phyloP scores from a whole-genome alignment of 2,888 invertebrate genomes.

The Ochropleura plecta region DNA sequence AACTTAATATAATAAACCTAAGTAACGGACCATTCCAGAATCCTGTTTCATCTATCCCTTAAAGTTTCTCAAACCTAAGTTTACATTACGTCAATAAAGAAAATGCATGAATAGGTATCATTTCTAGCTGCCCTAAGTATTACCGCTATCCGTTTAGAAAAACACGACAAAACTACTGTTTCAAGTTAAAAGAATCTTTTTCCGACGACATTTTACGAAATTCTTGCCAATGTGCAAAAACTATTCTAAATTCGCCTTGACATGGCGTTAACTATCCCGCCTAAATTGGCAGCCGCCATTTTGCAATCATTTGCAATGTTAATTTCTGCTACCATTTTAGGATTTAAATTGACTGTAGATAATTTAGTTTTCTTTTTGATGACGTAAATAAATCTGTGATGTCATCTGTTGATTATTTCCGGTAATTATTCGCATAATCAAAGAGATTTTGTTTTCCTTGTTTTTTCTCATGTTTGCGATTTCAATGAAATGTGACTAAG shows the following conservation, averaged over 20 bases:
- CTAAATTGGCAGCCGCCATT: slow-evolving; percentile 54
- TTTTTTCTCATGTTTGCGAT: slow-evolving; percentile 20
- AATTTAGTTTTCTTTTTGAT: slow-evolving; percentile 44
- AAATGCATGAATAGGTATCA: slow-evolving; percentile 9
- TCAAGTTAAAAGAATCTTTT: slow-evolving; percentile 45
- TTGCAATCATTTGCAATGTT: slow-evolving; percentile 64
- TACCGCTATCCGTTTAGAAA: slow-evolving; percentile 50
- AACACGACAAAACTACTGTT: slow-evolving; percentile 39
- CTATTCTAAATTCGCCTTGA: slow-evolving; percentile 67
- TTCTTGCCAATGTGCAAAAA: slow-evolving; percentile 62
- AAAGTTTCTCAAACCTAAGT: background rate
- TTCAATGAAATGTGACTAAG: slow-evolving; percentile 1
- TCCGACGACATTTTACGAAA: slow-evolving; percentile 52
- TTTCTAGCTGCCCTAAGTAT: slow-evolving; percentile 20
- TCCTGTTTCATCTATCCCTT: background rate
- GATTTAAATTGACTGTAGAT: slow-evolving; percentile 52
- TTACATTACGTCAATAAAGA: slow-evolving; percentile 17
- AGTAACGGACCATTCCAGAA: background rate
- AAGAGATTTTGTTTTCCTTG: slow-evolving; percentile 29
- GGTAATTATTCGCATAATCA: slow-evolving; percentile 41
- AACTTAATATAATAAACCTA: slow-evolving; percentile 3
- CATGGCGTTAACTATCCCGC: slow-evolving; percentile 60
- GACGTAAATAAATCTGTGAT: slow-evolving; percentile 37
- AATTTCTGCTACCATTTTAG: slow-evolving; percentile 68
- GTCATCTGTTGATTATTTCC: slow-evolving; percentile 49